Evolutionary conservation across 2,888 invertebrate genomes (phyloP), one percentile per base, ranked within the genome.

Genomic region (Noctua janthe): DNA sequence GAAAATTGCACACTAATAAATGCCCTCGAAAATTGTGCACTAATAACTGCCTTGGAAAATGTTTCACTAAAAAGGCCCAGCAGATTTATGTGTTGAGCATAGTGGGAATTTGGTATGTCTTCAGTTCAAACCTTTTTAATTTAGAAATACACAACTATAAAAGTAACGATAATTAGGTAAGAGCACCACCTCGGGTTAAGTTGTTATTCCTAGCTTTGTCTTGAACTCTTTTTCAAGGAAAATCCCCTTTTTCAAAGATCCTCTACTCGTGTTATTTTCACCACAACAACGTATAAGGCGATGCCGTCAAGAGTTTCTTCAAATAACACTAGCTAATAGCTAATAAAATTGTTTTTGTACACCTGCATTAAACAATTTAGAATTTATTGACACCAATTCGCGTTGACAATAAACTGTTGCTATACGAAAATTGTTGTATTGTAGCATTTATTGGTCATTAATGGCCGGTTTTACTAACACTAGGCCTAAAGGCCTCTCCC

Each of bases 301-400:
- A 66, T 59, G 11, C 56, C 3, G 8, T n/a, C 13, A 35, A 66
- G 17, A 79, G 23, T 49, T 29, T 54, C 47, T 56, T 35, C 13
- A 39, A 56, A 47, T 56, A 56, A 49, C 23, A 10, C n/a, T n/a
- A 8, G 17, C 17, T 17, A 20, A 8, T 35, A 17, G 35, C 10
- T 47, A 47, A 29, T 54, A 47, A 23, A 49, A 23, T 75, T 29
- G 71, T 29, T 64, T 64, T 56, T 39, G 67, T 51, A 39, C 76
- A 69, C 54, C 54, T 72, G 71, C 54, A 47, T 64, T 54, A 43
- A 23, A 2, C 56, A 82, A 70, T 73, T 72, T 56, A 73, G 39
- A 8, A 72, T 73, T 76, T 56, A 82, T 64, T 82, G 56, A 70
- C 69, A 77, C 39, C 64, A 82, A 73, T 82, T 81, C 62, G 15